These are phyloP conservation scores for Pachyrhynchus sulphureomaculatus DNA, from an alignment of 1,140 invertebrate genomes.

Conservation along the genomic window DNA sequence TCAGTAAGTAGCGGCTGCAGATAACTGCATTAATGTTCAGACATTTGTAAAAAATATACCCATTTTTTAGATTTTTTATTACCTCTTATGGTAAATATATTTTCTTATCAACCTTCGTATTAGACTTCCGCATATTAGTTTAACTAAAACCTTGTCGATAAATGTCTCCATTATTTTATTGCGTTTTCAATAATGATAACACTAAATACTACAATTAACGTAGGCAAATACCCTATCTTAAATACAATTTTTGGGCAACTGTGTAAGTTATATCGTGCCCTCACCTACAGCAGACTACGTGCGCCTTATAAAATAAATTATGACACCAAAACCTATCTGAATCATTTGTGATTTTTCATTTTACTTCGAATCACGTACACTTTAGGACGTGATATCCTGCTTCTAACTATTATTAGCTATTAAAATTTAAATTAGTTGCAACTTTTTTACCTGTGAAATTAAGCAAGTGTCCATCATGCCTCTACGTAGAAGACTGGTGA, in stretches of 20 bases:
- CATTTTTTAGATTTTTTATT: too few relatives aligned
- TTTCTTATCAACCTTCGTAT: too few relatives aligned
- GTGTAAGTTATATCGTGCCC: conserved; percentile 16
- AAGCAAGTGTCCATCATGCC: not conserved
- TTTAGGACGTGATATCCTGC: not conserved
- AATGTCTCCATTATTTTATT: too few relatives aligned
- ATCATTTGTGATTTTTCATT: not conserved
- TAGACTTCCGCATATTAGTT: too few relatives aligned
- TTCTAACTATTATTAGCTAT: not conserved
- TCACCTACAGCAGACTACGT: not conserved
- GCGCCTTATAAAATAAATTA: conserved; percentile 16
- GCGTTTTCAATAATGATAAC: too few relatives aligned
- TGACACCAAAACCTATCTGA: conserved; percentile 5
- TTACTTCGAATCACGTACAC: not conserved
- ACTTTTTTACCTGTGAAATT: conserved; percentile 1
- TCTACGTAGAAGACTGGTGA: not conserved
- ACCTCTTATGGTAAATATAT: too few relatives aligned
- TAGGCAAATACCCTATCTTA: too few relatives aligned
- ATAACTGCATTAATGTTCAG: too few relatives aligned
- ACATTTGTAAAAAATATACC: too few relatives aligned
- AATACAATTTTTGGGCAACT: conserved; percentile 4
- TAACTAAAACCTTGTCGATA: too few relatives aligned
- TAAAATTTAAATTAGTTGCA: not conserved
- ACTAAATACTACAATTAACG: too few relatives aligned
- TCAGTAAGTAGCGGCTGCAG: too few relatives aligned